Percentiles rank a stretch among this genome's conserved stretches.
phyloP scores from a whole-genome alignment of 2,797 vertebrate genomes.

The Oreochromis grahami region DNA sequence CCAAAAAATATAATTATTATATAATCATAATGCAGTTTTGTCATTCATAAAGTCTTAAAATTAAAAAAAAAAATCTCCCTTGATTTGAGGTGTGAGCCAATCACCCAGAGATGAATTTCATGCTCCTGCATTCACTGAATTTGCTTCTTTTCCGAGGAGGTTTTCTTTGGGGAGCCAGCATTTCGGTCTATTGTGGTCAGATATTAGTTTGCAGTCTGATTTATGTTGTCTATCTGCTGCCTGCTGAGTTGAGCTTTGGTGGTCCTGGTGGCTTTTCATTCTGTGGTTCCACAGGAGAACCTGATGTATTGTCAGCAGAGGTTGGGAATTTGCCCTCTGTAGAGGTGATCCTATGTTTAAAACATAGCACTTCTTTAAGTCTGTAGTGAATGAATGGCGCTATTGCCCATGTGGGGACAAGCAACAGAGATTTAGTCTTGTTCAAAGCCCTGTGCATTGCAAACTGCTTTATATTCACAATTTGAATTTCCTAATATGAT shows the following conservation, averaged over 20 bases:
- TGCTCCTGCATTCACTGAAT: slow-evolving; percentile 49
- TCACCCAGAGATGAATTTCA: slow-evolving; percentile 55
- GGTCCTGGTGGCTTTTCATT: slow-evolving; percentile 54
- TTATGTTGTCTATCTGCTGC: slow-evolving; percentile 54
- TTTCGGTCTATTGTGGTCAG: slow-evolving; percentile 55
- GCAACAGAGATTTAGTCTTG: background rate
- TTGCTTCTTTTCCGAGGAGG: slow-evolving; percentile 46
- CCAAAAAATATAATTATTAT: background rate
- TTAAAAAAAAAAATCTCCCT: background rate
- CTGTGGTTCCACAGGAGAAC: slow-evolving; percentile 34
- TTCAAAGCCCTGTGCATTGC: background rate
- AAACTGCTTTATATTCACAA: background rate
- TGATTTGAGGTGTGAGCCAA: slow-evolving; percentile 28
- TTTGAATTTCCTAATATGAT: background rate
- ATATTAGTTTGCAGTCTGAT: slow-evolving; percentile 55
- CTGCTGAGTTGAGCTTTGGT: slow-evolving; percentile 57
- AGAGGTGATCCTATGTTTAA: background rate
- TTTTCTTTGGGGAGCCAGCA: slow-evolving; percentile 40
- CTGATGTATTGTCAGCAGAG: slow-evolving; percentile 42
- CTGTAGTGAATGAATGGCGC: background rate
- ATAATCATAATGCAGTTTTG: background rate
- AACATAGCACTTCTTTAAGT: background rate
- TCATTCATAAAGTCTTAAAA: background rate
- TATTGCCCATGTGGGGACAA: background rate
- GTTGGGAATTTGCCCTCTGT: slow-evolving; percentile 40